Conservation (phyloP, 1,140 invertebrate species). For the Branchinecta lynchi region DNA sequence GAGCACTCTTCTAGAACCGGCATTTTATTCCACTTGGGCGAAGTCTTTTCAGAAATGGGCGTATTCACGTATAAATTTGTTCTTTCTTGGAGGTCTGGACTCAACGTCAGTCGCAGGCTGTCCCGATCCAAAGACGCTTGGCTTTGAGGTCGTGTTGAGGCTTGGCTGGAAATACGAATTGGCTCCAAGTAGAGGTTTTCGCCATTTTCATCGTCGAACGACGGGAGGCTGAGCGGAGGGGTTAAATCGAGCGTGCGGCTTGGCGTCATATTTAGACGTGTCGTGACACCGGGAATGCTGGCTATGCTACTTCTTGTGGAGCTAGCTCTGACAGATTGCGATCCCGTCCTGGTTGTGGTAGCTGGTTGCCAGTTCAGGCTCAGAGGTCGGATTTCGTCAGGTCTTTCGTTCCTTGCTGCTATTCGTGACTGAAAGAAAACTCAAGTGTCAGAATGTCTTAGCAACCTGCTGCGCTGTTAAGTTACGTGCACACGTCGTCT, state of each 20-base stretch:
- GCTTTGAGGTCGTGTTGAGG: conserved; percentile 9
- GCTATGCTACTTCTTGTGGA: conserved; percentile 7
- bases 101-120: not conserved
- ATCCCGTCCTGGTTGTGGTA: conserved; percentile 4
- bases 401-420: conserved; percentile 16
- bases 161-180: conserved; percentile 16
- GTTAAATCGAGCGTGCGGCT: not conserved
- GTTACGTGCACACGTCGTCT: too few relatives aligned
- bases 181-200: conserved; percentile 24
- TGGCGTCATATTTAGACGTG: conserved; percentile 8
- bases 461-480: too few relatives aligned
- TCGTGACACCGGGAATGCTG: not conserved
- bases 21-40: conserved; percentile 3
- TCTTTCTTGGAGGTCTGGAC: not conserved
- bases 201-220: not conserved
- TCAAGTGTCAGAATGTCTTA: too few relatives aligned
- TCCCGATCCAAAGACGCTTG: not conserved
- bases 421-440: conserved; percentile 8
- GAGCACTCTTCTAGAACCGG: not conserved
- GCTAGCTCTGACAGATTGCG: conserved; percentile 8
- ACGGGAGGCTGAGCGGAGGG: not conserved
- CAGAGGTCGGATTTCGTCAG: conserved; percentile 8
- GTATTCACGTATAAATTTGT: conserved; percentile 5
- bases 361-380: not conserved
- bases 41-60: not conserved